Base-by-base conservation (phyloP, 2,113 vertebrate genomes). In the Phalacrocorax brasilianus region DNA sequence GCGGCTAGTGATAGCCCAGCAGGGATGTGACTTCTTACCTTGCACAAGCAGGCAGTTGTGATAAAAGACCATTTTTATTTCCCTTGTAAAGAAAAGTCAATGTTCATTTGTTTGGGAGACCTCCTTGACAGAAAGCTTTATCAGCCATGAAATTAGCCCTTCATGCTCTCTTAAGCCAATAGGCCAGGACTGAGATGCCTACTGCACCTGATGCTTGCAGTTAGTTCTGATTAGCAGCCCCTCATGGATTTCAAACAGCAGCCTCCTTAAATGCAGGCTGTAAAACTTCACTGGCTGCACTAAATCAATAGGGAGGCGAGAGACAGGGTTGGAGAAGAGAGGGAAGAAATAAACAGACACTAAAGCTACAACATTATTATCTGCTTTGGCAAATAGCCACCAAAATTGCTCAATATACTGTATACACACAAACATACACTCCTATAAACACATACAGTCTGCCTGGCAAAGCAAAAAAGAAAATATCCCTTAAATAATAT, bases 111-210 rank as follows among this genome's bases (percentile, higher is more conserved):
- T 97, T 96, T 97, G 92, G 90, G 95, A 97, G 89, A 73, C 71
- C 93, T 97, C 81, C 30, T 85, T 96, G 95, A 92, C 97, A 93
- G 95, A 96, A 97, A 96, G 90, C 78, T 98, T 98, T 96, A 97
- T 97, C 97, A 97, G 94, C 97, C 97, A 91, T 98, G 98, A 98
- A 98, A 98, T 98, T 97, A 98, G 96, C 91, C 96, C 95, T 98
- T 97, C 97, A 97, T 94, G 97, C 80, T 96, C 96, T 96, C 93
- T 92, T 96, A 86, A 44, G 32, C 95, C 94, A 89, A 76, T 77
- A 97, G 96, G 85, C 89, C 76, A 56, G 77, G 63, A 88, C 52
- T 5, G 86, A 80, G 91, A 71, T 73, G 78, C 73, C 80, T 5
- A n/a, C 88, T 95, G 76, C 81, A 89, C 88, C 75, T 50, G 55